Evolutionary conservation across 2,797 vertebrate species (phyloP), one percentile per base, ranked within the genome.

Genomic region (Trachurus trachurus): DNA sequence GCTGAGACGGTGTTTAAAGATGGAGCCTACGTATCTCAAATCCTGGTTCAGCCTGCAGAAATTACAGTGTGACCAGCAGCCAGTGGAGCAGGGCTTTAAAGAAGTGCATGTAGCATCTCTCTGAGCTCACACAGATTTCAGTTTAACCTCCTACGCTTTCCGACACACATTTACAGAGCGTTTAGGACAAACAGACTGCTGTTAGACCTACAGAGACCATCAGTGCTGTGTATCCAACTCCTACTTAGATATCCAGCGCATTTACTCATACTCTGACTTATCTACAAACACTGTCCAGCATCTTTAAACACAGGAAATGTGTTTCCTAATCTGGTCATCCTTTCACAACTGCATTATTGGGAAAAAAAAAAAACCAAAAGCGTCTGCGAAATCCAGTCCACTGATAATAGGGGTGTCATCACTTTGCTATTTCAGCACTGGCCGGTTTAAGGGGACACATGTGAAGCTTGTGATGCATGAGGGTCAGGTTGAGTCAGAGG

Each of bases 301-400:
- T 85, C 72, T 91, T 78, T 89, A 88, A 88, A 91, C 88, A 93
- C 74, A 83, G 86, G 86, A 92, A 92, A 83, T 79, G 53, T 12
- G 7, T 90, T 84, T 87, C 85, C 71, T 68, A 85, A 91, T 81
- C 74, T 65, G 78, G 52, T 66, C 74, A 74, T 76, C 62, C 74
- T 82, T 86, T 88, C 83, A 79, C 78, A 77, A 87, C 62, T 56
- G 42, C 53, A 56, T 64, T 44, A n/a, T 34, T 60, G 78, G 70
- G 49, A 22, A 26, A 65, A 37, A 37, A 37, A 6, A 58, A 37
- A 37, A 37, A 8, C 66, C 60, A 73, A 60, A 74, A 63, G 60
- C 63, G 1, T 34, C 69, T 57, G 39, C 0, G 15, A 80, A 71
- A 82, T 63, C 52, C 34, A 37, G 47, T 63, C 59, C 42, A 3